Conservation (phyloP, 2,113 vertebrate genomes). For the Ginglymostoma cirratum region DNA sequence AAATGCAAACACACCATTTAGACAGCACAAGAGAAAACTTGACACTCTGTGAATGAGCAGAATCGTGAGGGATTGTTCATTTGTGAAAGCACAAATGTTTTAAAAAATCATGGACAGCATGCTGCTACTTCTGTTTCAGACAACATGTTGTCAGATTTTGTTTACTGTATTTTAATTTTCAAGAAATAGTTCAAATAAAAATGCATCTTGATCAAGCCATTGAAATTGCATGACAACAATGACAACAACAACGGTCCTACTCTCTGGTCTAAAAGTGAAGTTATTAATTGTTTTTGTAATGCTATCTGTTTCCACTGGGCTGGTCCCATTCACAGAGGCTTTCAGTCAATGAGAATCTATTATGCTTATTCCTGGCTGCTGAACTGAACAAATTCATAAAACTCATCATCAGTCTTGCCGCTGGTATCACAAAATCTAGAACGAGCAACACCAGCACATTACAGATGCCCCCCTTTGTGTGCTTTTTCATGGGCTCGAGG, state of each 20-base stretch:
- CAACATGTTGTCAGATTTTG: not conserved
- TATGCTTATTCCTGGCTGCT: not conserved
- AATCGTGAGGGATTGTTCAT: not conserved
- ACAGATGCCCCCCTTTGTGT: not conserved
- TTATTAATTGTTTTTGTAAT: not conserved
- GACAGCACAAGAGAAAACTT: not conserved
- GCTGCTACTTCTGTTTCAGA: not conserved
- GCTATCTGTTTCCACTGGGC: not conserved
- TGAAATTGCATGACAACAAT: not conserved
- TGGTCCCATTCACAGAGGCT: not conserved
- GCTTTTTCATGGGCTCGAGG: not conserved
- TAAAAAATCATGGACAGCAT: not conserved
- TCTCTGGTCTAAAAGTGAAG: not conserved
- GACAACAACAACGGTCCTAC: not conserved
- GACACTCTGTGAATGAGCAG: not conserved
- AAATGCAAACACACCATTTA: not conserved
- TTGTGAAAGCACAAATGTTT: not conserved
- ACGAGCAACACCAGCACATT: not conserved
- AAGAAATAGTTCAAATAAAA: not conserved
- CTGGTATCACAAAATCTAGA: not conserved
- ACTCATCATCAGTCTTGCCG: not conserved
- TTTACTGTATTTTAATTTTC: not conserved
- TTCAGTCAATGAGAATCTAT: not conserved
- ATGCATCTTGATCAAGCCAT: not conserved
- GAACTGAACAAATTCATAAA: not conserved